These are phyloP conservation scores for Hyppa rectilinea DNA, from an alignment of 2,888 invertebrate genomes.

Conservation along the genomic window DNA sequence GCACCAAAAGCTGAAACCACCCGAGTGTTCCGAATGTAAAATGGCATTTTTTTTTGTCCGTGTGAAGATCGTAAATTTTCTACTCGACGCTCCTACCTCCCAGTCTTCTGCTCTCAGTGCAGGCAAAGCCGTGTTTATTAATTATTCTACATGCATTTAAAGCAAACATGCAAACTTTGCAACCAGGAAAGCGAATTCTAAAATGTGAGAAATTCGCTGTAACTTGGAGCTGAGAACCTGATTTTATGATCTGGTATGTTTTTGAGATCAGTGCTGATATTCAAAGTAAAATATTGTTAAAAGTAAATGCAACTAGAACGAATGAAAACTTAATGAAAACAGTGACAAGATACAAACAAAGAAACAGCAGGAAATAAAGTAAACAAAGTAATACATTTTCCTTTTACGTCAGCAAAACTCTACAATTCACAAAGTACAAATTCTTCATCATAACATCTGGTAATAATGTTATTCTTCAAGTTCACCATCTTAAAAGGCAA, in stretches of 20 bases:
- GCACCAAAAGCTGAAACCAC: constrained; percentile 29
- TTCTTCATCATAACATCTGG: constrained; percentile 1
- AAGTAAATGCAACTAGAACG: no score
- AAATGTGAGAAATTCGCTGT: constrained; percentile 37
- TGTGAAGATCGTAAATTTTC: constrained; percentile 59
- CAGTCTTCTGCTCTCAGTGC: constrained; percentile 47
- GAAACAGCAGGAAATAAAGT: not conserved
- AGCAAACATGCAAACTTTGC: constrained; percentile 60
- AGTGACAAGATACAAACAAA: not conserved
- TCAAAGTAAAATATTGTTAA: not conserved
- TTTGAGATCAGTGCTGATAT: not conserved
- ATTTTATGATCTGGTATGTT: not conserved
- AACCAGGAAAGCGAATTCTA: constrained; percentile 37
- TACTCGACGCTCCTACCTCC: constrained; percentile 48
- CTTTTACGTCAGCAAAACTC: not conserved
- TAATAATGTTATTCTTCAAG: constrained; percentile 14
- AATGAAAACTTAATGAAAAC: not conserved
- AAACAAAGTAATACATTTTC: constrained; percentile 1
- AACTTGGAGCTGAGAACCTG: not conserved
- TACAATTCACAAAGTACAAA: not conserved
- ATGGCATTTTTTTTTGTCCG: constrained; percentile 33
- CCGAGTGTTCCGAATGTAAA: constrained; percentile 20
- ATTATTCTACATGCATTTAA: constrained; percentile 65
- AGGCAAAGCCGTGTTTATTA: constrained; percentile 58
- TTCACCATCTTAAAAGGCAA: constrained; percentile 3